Base-by-base conservation (phyloP, 1,140 invertebrate species). In the Drosophila nikananu region DNA sequence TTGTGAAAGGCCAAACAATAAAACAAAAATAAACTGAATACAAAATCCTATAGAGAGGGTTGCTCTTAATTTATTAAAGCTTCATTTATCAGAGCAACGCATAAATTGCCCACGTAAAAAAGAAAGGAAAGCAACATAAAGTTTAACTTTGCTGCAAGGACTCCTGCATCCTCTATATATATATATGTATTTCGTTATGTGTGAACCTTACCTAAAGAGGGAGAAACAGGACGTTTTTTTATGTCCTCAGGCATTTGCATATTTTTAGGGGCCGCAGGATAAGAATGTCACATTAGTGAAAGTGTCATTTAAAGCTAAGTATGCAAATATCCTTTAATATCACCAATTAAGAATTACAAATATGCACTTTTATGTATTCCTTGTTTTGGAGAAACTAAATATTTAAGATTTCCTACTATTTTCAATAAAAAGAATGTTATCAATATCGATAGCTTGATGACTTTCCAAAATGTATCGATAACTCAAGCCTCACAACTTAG, bases 31-130 rank as follows among this genome's bases (percentile, higher is more conserved):
- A 83, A 83, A 57, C 59, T 39, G 44, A 62, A 64, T 30, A 68
- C 71, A 25, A 71, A 62, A 63, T 42, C 35, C 54, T 42, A 60
- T 61, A 41, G 58, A 35, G 65, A 78, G 81, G 84, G 84, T 84
- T 41, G 70, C 81, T 79, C 86, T 89, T 89, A 90, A 89, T 89
- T 89, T 89, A 89, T 89, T 89, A 90, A 89, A 89, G 86, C 84
- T 68, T 55, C 84, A 87, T 89, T 87, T 89, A 89, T 89, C 84
- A 89, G 61, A 55, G 27, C 49, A 65, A 64, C 61, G 74, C 86
- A 89, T 89, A 90, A 89, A 89, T 89, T 84, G 61, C 67, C 66
- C 55, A 54, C 17, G n/a, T 15, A 39, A 39, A 64, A 41, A 75
- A 32, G 39, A 55, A 48, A 27, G 52, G 25, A 51, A 51, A 27